Percentiles rank a stretch among this genome's conserved stretches.
Conservation (phyloP, 2,113 vertebrate genomes). For the Platycercus adscitus region DNA sequence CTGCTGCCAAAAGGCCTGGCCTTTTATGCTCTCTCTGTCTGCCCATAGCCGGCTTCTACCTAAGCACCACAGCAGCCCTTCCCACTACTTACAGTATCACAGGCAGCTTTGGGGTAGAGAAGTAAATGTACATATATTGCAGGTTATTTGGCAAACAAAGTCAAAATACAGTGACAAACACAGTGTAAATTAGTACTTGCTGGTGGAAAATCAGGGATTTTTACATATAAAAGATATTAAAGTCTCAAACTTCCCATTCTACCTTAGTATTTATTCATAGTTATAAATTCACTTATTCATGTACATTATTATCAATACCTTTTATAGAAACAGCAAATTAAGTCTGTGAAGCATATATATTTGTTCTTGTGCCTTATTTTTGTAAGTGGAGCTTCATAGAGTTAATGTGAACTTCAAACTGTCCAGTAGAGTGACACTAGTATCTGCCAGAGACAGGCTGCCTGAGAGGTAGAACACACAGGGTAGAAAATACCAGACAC, state of each 20-base stretch:
- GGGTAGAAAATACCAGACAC: neutral
- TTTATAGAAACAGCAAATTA: neutral
- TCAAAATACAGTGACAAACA: neutral
- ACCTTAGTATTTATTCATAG: neutral
- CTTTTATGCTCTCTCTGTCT: neutral
- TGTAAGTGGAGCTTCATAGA: neutral
- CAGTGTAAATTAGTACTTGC: neutral
- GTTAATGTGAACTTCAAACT: neutral
- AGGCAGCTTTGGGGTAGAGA: neutral
- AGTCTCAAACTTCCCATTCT: neutral
- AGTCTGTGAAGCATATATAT: neutral
- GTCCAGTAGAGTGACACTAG: neutral
- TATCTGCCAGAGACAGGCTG: rapidly evolving
- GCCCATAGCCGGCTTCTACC: neutral
- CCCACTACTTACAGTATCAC: neutral
- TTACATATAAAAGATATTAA: neutral
- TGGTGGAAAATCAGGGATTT: neutral
- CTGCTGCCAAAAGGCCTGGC: neutral
- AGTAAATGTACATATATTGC: neutral
- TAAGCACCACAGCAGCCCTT: neutral
- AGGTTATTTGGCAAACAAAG: neutral
- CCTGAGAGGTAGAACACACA: rapidly evolving
- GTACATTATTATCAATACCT: neutral
- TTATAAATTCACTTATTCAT: neutral
- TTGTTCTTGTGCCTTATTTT: neutral